These are phyloP conservation scores for Ailurus styani DNA, from an alignment of 2,113 vertebrate species.

Conservation along the genomic window DNA sequence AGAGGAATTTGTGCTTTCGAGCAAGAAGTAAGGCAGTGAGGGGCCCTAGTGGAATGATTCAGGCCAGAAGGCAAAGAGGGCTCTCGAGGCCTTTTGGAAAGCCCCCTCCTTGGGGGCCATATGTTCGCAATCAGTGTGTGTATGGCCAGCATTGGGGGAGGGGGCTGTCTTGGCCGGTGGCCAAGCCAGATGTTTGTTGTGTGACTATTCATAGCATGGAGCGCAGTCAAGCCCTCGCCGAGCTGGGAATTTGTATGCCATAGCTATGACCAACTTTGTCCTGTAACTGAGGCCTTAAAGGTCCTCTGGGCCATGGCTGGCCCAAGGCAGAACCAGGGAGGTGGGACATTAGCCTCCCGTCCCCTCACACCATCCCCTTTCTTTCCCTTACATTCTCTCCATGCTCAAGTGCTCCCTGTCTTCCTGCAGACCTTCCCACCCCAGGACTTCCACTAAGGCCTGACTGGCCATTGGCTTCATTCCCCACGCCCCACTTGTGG, in stretches of 20 bases:
- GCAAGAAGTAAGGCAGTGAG: background rate
- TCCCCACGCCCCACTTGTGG: background rate
- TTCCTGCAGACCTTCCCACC: background rate
- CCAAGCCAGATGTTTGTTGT: conserved; percentile 51
- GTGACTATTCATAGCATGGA: background rate
- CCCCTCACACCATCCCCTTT: background rate
- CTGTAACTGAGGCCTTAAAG: conserved; percentile 24
- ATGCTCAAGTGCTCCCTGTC: background rate
- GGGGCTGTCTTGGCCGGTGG: background rate
- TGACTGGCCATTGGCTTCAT: background rate
- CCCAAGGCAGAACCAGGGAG: background rate
- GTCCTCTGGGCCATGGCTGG: background rate
- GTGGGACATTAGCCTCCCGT: background rate
- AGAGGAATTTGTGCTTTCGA: background rate
- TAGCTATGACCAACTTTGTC: background rate
- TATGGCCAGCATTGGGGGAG: background rate
- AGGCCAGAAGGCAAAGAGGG: conserved; percentile 31
- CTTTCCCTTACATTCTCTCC: background rate
- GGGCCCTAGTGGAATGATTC: background rate
- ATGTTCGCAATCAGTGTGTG: conserved; percentile 32
- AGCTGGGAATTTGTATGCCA: background rate
- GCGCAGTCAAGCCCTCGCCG: background rate
- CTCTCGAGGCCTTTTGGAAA: background rate
- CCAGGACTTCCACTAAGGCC: background rate
- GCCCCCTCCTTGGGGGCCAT: background rate